Percentiles rank a stretch among this genome's conserved stretches.
These are phyloP conservation scores for Chelonus insularis DNA, from an alignment of 1,140 invertebrate species.

Conservation along the genomic window DNA sequence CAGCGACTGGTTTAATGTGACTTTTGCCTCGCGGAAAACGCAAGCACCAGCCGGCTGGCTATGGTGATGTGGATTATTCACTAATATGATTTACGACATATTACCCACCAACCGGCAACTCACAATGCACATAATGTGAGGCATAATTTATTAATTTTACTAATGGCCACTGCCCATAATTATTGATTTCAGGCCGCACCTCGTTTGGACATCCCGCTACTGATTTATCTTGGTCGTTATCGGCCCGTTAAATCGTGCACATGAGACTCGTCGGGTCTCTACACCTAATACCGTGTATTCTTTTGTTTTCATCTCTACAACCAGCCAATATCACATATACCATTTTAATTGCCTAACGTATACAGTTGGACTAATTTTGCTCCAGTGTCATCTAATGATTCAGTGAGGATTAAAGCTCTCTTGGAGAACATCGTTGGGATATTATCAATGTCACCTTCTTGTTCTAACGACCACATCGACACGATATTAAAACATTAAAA, in stretches of 20 bases:
- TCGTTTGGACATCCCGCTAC: conserved; percentile 46
- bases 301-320: conserved; percentile 1
- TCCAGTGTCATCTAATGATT: too few relatives aligned
- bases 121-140: conserved; percentile 61
- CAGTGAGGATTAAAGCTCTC: too few relatives aligned
- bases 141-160: conserved; percentile 63
- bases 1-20: conserved; percentile 30
- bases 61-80: conserved; percentile 61
- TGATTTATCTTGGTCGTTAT: conserved; percentile 56
- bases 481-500: conserved; percentile 61
- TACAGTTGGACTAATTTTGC: too few relatives aligned
- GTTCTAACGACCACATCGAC: conserved; percentile 55
- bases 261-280: conserved; percentile 29
- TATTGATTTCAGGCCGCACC: conserved; percentile 58
- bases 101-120: conserved; percentile 50
- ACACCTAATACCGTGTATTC: conserved; percentile 14
- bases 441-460: conserved; percentile 44
- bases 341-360: too few relatives aligned
- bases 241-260: conserved; percentile 49
- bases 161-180: conserved; percentile 62
- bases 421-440: conserved; percentile 8
- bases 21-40: conserved; percentile 35
- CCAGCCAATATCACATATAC: too few relatives aligned
- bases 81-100: conserved; percentile 61
- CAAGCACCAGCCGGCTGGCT: conserved; percentile 43